Evolutionary conservation across 1,140 invertebrate genomes (phyloP).

Genomic region (Pectinophora gossypiella): DNA sequence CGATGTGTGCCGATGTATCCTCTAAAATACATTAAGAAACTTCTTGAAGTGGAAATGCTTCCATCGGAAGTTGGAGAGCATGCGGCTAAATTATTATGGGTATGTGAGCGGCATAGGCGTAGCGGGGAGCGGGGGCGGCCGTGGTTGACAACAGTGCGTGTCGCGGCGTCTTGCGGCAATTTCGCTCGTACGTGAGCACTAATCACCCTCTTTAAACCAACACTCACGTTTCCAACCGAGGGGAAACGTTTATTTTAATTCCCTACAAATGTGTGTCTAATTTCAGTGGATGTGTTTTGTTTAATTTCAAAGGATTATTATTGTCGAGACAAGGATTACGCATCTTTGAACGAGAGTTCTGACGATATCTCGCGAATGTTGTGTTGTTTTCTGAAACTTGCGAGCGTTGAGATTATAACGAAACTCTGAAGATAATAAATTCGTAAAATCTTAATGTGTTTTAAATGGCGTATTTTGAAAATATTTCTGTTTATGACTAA

Average conservation of each 20-base stretch:
- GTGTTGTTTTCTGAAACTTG: background rate
- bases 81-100: background rate
- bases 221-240: constrained; percentile 38
- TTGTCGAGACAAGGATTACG: constrained; percentile 23
- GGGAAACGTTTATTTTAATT: constrained; percentile 61
- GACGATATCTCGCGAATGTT: background rate
- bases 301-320: constrained; percentile 39
- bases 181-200: constrained; percentile 40
- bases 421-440: no score
- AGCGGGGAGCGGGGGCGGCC: background rate
- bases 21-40: background rate
- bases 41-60: background rate
- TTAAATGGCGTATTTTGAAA: background rate
- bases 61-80: background rate
- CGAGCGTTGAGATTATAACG: no score
- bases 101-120: background rate
- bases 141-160: constrained; percentile 14
- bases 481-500: background rate
- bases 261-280: constrained; percentile 50
- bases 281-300: constrained; percentile 42
- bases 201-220: constrained; percentile 52
- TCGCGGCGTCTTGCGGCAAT: constrained; percentile 33
- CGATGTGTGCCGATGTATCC: no score
- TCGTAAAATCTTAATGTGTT: background rate
- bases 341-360: background rate